Base-by-base conservation (phyloP, 2,888 invertebrate species). In the Dioctria linearis region DNA sequence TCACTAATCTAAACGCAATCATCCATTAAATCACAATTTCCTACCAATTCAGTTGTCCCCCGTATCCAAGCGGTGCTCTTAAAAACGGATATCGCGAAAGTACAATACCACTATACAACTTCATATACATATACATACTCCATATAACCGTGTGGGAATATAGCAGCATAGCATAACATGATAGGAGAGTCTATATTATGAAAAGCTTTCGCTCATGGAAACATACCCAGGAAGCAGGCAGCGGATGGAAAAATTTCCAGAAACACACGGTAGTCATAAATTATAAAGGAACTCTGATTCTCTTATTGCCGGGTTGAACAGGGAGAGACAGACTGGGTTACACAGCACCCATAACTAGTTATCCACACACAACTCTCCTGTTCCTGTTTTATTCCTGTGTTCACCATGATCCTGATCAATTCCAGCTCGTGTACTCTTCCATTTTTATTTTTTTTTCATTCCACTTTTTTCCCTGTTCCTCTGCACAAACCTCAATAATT, bases 11-110 rank as follows among this genome's bases (percentile, higher is more conserved):
- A 83, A 83, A 83, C 83, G 84, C 84, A 84, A 84, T 84, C 84
- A 84, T 83, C 84, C 84, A 84, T 84, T 84, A 84, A 84, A 84
- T 84, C 84, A 84, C 83, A 84, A 84, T 84, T 84, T 84, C 84
- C 84, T 83, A 82, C 82, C 84, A 82, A 84, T 84, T 83, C 80
- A 82, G 82, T 83, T 80, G 66, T 66, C 78, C 78, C 49, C 46
- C 79, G 25, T 80, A 81, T 79, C 75, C 67, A 57, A 37, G 59
- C 57, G 75, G 65, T 76, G 75, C 75, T 79, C 81, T 63, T 63
- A 63, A 63, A 76, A 76, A 49, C 76, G 76, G 76, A 76, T 76
- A 76, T 76, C 76, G 76, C 39, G 63, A 46, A 63, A 61, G 5
- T 43, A 57, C 76, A 25, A 25, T 25, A 49, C 63, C 76, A 49